Base-by-base conservation (phyloP, 2,797 vertebrate species). In the Lagocephalus sceleratus region DNA sequence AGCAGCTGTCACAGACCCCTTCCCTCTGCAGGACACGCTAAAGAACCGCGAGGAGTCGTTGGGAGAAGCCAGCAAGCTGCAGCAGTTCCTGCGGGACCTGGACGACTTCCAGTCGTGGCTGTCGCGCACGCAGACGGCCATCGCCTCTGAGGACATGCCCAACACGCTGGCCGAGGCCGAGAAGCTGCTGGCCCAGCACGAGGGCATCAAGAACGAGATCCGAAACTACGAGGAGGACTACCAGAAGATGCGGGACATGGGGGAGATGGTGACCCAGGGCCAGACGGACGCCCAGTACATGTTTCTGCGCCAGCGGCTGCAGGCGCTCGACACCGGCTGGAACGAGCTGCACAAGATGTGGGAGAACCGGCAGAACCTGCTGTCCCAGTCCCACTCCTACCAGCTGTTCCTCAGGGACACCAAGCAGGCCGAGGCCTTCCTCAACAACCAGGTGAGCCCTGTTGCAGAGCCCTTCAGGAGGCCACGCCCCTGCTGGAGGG, bases 321-420 rank as follows among this genome's bases (percentile, higher is more conserved):
- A 99, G 79, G 97, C 97, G 35, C 88, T 99, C 39, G 95, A 99
- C 84, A 98, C 95, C 0, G 96, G 97, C 60, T 99, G 97, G 96
- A 97, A 98, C 0, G 97, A 99, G 85, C 93, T 99, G 20, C 96
- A 98, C 89, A 98, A 96, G 85, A 99, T 99, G 97, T 98, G 97
- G 97, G 97, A 97, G 87, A 99, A 99, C 81, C 91, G 97, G 5
- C 96, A 98, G 79, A 98, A 89, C 77, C 94, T 97, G 43, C 92
- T 99, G 66, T 95, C 95, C 0, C 97, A 99, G 85, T 98, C 95
- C 0, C 95, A 98, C n/a, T 94, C 94, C 5, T 94, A 98, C 85
- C 97, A 99, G 87, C 89, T 97, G 26, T 98, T 98, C 85, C 92
- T 98, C 11, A 87, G 95, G 84, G 95, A 98, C 73, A 96, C 95